Evolutionary conservation across 2,888 invertebrate species (phyloP), one percentile per base, ranked within the genome.

Genomic region (Teinopalpus imperialis): DNA sequence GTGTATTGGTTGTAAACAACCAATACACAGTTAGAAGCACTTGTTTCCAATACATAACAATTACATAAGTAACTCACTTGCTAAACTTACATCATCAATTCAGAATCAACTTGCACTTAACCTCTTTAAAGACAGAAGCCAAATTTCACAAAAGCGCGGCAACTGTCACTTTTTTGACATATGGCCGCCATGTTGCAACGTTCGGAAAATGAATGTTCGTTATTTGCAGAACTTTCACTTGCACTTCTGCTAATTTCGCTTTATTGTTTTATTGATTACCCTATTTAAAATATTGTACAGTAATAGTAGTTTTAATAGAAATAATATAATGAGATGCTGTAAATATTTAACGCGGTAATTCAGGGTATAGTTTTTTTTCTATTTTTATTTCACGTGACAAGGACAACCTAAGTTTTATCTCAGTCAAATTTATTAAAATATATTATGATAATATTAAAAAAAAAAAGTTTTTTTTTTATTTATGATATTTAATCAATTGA

Each of bases 61-160:
- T 40, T 40, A 14, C 23, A 14, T 32, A 45, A 27, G n/a, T 20
- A 8, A 21, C 14, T 24, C 14, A 8, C 8, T 24, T 20, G 6
- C 26, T 26, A 2, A 41, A 32, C 23, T 45, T 40, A 34, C 34
- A 8, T 29, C 30, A 47, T n/a, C 20, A 9, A 34, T 20, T n/a
- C 20, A 35, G 1, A 34, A 26, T 30, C 26, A 16, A 21, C 23
- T 23, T 35, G 20, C 30, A 34, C 46, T 41, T 47, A 41, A 47
- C 47, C 39, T 45, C 30, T 29, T 46, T 36, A 21, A 45, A 40
- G 35, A 41, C 51, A 42, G 46, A 55, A 46, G 40, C 48, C 53
- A 49, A 55, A 54, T 50, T 53, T 27, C 40, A 59, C 61, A 59
- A 62, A 57, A 58, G 56, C 59, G 44, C 52, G 61, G 50, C 51